Conservation (phyloP, 2,888 invertebrate genomes). For the Drosophila diplacantha region DNA sequence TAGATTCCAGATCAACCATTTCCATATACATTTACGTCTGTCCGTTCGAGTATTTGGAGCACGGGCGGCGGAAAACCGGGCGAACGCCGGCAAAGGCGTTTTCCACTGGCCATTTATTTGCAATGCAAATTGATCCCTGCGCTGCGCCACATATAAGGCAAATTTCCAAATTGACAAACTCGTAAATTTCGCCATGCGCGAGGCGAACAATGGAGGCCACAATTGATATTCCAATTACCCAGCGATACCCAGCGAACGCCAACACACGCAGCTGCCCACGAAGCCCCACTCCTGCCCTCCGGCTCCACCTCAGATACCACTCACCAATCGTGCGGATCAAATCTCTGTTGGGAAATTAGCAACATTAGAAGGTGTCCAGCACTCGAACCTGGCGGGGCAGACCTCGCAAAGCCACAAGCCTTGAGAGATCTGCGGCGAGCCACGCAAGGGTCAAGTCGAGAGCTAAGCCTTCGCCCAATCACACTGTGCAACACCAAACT, state of each 20-base stretch:
- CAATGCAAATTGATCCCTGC: constrained; percentile 66
- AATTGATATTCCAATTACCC: constrained; percentile 73
- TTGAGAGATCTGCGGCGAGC: constrained; percentile 29
- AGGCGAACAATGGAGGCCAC: constrained; percentile 44
- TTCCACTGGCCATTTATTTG: constrained; percentile 65
- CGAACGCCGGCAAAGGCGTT: constrained; percentile 53
- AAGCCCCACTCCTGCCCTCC: not conserved
- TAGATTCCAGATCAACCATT: constrained; percentile 45
- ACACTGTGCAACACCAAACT: constrained; percentile 10
- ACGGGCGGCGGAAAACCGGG: constrained; percentile 23
- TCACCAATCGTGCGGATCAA: constrained; percentile 44
- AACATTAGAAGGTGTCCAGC: constrained; percentile 59
- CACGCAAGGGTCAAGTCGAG: constrained; percentile 61
- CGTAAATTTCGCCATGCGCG: constrained; percentile 50
- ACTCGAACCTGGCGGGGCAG: constrained; percentile 21
- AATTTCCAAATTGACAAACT: constrained; percentile 58
- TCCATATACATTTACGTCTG: constrained; percentile 38
- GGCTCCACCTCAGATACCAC: not conserved
- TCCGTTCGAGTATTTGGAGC: constrained; percentile 20
- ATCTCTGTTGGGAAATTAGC: constrained; percentile 60
- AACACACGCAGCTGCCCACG: constrained; percentile 42
- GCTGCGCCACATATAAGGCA: constrained; percentile 50
- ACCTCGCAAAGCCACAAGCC: constrained; percentile 19
- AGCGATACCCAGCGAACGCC: constrained; percentile 38
- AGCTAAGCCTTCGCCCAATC: constrained; percentile 42